These are phyloP conservation scores for Nycticorax nycticorax DNA, from an alignment of 2,113 vertebrate genomes.

Conservation along the genomic window DNA sequence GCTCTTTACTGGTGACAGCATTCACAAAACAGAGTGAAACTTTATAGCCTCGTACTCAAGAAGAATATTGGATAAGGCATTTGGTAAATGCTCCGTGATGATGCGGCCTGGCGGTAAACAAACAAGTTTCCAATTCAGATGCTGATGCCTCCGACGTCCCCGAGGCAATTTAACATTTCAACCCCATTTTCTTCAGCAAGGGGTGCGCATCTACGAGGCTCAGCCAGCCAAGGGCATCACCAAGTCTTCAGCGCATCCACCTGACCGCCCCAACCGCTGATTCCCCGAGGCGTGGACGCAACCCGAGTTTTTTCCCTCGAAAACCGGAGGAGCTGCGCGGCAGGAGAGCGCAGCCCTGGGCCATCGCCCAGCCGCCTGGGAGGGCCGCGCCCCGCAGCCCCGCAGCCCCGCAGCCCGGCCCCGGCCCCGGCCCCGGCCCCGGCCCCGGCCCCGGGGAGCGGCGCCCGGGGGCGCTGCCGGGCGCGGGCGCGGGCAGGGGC, in stretches of 20 bases:
- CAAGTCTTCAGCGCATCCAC: rapidly evolving
- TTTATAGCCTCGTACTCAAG: neutral
- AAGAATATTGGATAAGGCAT: neutral
- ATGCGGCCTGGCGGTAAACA: rapidly evolving
- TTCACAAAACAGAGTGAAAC: neutral
- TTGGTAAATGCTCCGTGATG: neutral
- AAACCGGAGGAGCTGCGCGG: rapidly evolving
- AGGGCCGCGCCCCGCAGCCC: no score
- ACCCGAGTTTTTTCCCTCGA: neutral
- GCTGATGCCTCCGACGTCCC: rapidly evolving
- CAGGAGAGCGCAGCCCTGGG: neutral
- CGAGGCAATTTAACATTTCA: neutral
- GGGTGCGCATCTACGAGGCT: rapidly evolving
- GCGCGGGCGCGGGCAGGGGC: neutral
- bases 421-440: no score
- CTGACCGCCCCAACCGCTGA: rapidly evolving
- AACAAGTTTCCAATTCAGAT: neutral
- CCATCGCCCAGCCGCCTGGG: rapidly evolving
- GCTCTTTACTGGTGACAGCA: neutral
- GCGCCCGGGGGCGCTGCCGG: no score
- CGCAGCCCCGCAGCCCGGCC: neutral
- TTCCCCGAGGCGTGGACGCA: rapidly evolving
- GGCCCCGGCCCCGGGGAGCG: no score
- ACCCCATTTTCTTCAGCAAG: neutral
- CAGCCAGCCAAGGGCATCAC: neutral